Evolutionary conservation across 2,888 invertebrate genomes (phyloP).

Genomic region (Pseudeuparius sepicola): DNA sequence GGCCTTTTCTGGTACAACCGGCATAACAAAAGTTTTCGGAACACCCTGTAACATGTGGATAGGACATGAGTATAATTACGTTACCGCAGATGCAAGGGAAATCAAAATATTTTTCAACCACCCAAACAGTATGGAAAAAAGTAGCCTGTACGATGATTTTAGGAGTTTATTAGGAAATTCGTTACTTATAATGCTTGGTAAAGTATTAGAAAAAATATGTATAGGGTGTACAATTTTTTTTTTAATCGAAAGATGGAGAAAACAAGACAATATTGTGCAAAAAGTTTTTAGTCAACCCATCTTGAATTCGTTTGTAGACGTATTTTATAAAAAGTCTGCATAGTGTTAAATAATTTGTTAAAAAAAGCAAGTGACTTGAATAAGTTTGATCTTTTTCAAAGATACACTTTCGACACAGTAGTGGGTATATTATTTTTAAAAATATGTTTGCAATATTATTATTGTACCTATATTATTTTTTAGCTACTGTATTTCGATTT

Average conservation of each 20-base stretch:
- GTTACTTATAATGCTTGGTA: conserved; percentile 18
- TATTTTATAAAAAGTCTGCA: conserved; percentile 18
- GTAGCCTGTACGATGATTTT: conserved; percentile 14
- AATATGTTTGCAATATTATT: no score
- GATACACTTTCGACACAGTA: conserved; percentile 19
- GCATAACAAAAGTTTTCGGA: conserved; percentile 14
- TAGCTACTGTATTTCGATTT: no score
- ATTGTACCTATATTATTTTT: no score
- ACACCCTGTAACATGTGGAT: conserved; percentile 20
- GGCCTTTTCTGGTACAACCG: no score
- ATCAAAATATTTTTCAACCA: conserved; percentile 18
- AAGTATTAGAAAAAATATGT: not conserved
- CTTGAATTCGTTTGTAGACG: conserved; percentile 17
- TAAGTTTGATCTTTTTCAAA: conserved; percentile 17
- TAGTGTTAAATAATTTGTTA: conserved; percentile 15
- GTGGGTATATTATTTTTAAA: no score
- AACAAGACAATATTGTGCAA: conserved; percentile 17
- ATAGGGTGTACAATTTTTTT: conserved; percentile 4
- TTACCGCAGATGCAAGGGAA: conserved; percentile 19
- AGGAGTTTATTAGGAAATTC: conserved; percentile 14
- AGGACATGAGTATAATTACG: conserved; percentile 20
- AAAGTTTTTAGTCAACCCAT: conserved; percentile 20
- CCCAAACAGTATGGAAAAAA: conserved; percentile 18
- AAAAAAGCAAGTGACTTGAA: conserved; percentile 15
- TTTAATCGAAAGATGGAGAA: conserved; percentile 20